Percentiles rank a stretch among this genome's conserved stretches.
phyloP scores from a whole-genome alignment of 2,888 invertebrate species.

The Megaustenia siamemsis region DNA sequence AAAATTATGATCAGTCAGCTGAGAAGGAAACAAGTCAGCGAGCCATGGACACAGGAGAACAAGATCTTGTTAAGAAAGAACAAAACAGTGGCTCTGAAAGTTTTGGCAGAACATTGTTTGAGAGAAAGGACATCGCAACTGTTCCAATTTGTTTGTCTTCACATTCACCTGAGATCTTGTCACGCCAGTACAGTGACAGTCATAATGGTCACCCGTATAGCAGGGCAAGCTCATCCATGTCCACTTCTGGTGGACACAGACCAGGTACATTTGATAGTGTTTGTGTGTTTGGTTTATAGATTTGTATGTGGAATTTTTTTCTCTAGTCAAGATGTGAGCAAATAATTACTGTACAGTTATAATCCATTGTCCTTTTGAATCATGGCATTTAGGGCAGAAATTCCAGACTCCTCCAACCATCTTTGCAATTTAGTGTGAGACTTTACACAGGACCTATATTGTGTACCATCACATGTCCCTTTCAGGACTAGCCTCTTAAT shows the following conservation, averaged over 20 bases:
- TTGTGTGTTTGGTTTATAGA: not conserved
- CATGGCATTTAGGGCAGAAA: no score
- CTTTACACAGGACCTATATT: no score
- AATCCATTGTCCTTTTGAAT: no score
- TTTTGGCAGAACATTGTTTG: constrained; percentile 24
- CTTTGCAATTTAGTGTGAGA: no score
- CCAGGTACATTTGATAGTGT: not conserved
- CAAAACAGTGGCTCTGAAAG: constrained; percentile 14
- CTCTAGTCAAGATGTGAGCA: no score
- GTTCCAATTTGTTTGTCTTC: constrained; percentile 44
- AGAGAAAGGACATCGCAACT: constrained; percentile 41
- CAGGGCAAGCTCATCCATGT: not conserved
- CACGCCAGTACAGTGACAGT: constrained; percentile 11
- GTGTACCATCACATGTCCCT: no score
- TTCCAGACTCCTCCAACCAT: no score
- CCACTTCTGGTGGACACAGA: constrained; percentile 2
- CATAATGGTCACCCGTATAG: not conserved
- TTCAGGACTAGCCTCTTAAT: no score
- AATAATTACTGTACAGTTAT: no score
- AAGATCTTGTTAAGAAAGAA: constrained; percentile 35
- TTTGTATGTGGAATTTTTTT: no score
- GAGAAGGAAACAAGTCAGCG: constrained; percentile 55
- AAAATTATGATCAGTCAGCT: constrained; percentile 76
- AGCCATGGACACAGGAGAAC: not conserved
- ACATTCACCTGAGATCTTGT: constrained; percentile 9